Evolutionary conservation across 1,140 invertebrate genomes (phyloP), one percentile per base, ranked within the genome.

Genomic region (Drosophila asahinai): DNA sequence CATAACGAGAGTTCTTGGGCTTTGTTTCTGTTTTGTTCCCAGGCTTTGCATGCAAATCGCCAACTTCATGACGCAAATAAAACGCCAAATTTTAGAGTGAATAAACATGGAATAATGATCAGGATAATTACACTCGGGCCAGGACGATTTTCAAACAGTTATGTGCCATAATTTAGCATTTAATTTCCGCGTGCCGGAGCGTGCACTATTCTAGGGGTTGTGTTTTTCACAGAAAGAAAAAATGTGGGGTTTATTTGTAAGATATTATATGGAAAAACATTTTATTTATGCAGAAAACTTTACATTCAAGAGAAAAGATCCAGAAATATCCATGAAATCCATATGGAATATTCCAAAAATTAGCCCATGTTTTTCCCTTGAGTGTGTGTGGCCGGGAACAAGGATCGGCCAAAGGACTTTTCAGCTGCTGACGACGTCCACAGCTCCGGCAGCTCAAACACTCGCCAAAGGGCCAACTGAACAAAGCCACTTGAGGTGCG

Each of bases 401-500:
- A 40, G 54, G 47, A 45, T 48, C 38, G 27, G 17, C 14, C 30
- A 43, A 42, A 59, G 43, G 40, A 54, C 64, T 40, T 52, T 40
- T 51, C 25, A 43, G 42, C 43, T 71, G 64, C 33, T 30, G 52
- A 60, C 64, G 63, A 64, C 52, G 51, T 58, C 74, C 36, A 52
- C 38, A 25, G 57, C 70, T 59, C 55, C 33, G 60, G 47, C 42
- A 86, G 81, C 84, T 90, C 75, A 82, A 90, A 81, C 76, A 86
- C 86, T 90, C 81, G 78, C 76, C 83, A 68, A 89, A 89, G 84
- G 81, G 84, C 84, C 78, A 89, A 89, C 84, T 81, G 86, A 86
- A 90, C 86, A 90, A 90, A 90, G 86, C 86, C 82, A 90, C 86
- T 90, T 91, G 86, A 90, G 86, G 86, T 90, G 86, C 75, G 86